A percentile compares a stretch with the other conserved stretches of the same genome.
phyloP scores from a whole-genome alignment of 2,797 vertebrate species.

The Tauraco hartlaubi region DNA sequence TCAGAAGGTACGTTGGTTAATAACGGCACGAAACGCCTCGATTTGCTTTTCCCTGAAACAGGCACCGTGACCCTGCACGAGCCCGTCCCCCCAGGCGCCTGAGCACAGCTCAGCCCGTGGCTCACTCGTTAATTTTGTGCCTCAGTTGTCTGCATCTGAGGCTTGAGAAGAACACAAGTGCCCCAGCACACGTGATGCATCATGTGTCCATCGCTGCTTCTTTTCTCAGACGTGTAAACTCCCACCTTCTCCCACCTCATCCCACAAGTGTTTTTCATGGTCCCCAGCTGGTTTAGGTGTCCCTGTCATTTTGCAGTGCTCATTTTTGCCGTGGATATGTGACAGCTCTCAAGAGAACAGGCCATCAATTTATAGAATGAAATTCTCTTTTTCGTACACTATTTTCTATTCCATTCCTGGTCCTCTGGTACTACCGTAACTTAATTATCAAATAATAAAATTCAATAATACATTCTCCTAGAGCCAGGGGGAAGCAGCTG shows the following conservation, averaged over 20 bases:
- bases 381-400: neutral
- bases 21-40: neutral
- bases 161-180: neutral
- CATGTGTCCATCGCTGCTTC: neutral
- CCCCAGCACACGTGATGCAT: neutral
- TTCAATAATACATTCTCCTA: neutral
- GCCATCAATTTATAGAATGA: neutral
- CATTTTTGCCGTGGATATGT: neutral
- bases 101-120: neutral
- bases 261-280: conserved; percentile 22
- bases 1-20: neutral
- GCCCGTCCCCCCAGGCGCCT: neutral
- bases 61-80: neutral
- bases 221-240: conserved; percentile 37
- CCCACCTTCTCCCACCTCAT: conserved; percentile 22
- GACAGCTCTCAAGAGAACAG: neutral
- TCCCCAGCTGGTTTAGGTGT: conserved; percentile 32
- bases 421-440: neutral
- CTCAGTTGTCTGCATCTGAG: neutral
- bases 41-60: neutral
- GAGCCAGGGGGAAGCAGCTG: neutral
- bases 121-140: neutral
- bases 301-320: neutral
- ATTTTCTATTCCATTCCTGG: neutral
- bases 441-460: conserved; percentile 2